phyloP scores from a whole-genome alignment of 2,113 vertebrate genomes.

The Chamaea fasciata region DNA sequence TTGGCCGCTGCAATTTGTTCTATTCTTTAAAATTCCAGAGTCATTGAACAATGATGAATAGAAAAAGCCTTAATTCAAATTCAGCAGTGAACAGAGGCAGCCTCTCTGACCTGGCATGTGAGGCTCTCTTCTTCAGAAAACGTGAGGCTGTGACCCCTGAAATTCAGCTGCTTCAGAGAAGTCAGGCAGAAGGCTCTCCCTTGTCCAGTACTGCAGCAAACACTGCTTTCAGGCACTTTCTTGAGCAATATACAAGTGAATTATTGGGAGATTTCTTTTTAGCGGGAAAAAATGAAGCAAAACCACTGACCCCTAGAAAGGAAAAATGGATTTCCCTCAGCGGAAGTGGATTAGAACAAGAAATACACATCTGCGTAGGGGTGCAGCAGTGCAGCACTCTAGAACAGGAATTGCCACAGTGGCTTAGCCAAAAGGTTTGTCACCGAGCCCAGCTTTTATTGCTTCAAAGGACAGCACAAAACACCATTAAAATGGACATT shows the following conservation, averaged over 20 bases:
- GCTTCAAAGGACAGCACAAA: background rate
- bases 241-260: background rate
- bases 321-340: background rate
- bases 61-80: background rate
- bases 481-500: background rate
- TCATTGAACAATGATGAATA: background rate
- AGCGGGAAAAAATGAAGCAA: background rate
- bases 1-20: background rate
- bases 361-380: background rate
- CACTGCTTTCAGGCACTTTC: fast-evolving
- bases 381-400: background rate
- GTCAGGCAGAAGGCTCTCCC: fast-evolving
- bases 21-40: slow-evolving; percentile 20
- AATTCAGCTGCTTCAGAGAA: background rate
- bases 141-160: background rate
- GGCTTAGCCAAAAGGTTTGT: background rate
- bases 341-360: background rate
- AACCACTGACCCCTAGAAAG: background rate
- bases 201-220: background rate
- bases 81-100: background rate
- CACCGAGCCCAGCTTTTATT: background rate
- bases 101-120: background rate
- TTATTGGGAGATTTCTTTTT: background rate
- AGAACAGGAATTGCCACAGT: background rate
- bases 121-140: background rate